These are phyloP conservation scores for Podarcis lilfordi DNA, from an alignment of 2,797 vertebrate species.

Conservation along the genomic window DNA sequence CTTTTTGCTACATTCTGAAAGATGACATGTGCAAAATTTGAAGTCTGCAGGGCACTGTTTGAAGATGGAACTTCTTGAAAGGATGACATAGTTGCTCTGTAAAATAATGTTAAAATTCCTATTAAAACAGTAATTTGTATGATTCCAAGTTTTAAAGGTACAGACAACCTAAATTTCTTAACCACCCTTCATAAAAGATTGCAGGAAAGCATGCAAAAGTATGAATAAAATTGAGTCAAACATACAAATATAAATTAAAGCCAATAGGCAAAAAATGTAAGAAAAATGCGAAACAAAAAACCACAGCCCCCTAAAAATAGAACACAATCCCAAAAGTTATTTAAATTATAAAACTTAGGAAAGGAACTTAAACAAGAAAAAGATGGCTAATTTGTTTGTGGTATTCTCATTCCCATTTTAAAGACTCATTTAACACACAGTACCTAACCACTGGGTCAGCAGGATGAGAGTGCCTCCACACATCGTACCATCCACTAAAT, in stretches of 20 bases:
- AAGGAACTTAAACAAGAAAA: neutral
- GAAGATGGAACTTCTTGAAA: constrained; percentile 86
- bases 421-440: too few species aligned
- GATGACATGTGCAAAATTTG: constrained; percentile 99
- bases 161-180: too few species aligned
- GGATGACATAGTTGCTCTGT: constrained; percentile 84
- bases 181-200: too few species aligned
- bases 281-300: too few species aligned
- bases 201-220: too few species aligned
- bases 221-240: too few species aligned
- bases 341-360: neutral
- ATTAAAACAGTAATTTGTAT: neutral
- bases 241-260: too few species aligned
- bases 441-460: neutral
- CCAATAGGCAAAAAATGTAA: too few species aligned
- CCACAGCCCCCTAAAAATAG: too few species aligned
- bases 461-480: neutral
- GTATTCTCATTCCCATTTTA: neutral
- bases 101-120: constrained; percentile 57
- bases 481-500: neutral
- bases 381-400: neutral
- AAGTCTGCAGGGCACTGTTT: constrained; percentile 87
- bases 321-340: too few species aligned
- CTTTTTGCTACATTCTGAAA: constrained; percentile 99
- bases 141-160: neutral